phyloP scores from a whole-genome alignment of 92 coral and sea anemone genomes.

The Muricea muricata region DNA sequence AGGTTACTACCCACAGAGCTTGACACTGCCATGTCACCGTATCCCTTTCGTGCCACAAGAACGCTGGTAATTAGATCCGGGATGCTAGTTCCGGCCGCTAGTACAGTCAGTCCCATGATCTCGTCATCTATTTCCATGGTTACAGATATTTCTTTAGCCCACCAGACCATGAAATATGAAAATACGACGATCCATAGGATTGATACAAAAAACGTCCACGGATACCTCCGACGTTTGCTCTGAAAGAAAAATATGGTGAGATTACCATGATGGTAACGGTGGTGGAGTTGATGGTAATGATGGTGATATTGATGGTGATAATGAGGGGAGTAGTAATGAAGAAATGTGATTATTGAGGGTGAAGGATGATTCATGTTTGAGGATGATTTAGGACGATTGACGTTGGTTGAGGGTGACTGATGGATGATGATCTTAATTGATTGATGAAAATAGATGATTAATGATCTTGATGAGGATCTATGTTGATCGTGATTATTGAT shows the following conservation, averaged over 20 bases:
- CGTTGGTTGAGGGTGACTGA: too few species aligned
- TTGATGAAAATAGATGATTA: too few species aligned
- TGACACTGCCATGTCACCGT: conserved; percentile 99
- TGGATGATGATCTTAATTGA: too few species aligned
- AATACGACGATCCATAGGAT: conserved; percentile 83
- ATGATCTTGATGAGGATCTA: too few species aligned
- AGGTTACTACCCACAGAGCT: conserved; percentile 97
- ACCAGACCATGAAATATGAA: conserved; percentile 94
- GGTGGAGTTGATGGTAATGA: too few species aligned
- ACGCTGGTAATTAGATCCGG: conserved; percentile 98
- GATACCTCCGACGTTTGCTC: conserved; percentile 74
- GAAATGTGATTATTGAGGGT: background rate
- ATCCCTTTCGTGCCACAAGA: conserved; percentile 94
- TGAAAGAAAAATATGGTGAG: conserved; percentile 21
- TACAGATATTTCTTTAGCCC: conserved; percentile 82
- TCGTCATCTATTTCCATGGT: conserved; percentile 79
- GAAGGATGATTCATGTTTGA: too few species aligned
- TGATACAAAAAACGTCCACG: conserved; percentile 82
- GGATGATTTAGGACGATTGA: too few species aligned
- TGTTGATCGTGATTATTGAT: too few species aligned
- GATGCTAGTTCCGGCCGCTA: conserved; percentile 97
- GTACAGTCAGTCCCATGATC: conserved; percentile 92
- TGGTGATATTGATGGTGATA: too few species aligned
- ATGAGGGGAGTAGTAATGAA: background rate
- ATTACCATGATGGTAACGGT: too few species aligned